phyloP scores from a whole-genome alignment of 1,140 invertebrate genomes.

The Drosophila lini region DNA sequence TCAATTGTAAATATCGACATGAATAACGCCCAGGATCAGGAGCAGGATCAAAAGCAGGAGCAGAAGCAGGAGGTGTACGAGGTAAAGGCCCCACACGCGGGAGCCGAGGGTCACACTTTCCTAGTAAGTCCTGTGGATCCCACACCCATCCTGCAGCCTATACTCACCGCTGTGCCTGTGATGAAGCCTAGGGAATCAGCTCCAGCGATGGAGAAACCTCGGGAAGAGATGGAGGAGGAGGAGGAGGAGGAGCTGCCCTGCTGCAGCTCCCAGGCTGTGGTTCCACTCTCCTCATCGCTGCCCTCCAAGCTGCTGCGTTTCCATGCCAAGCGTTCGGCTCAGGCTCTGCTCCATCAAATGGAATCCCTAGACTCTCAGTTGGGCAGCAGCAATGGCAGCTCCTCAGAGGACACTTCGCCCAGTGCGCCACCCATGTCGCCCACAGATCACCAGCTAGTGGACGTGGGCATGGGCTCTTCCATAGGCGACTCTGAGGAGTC shows the following conservation, averaged over 20 bases:
- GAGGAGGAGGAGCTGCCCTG: slow-evolving; percentile 46
- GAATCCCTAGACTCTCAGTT: slow-evolving; percentile 75
- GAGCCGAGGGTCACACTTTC: slow-evolving; percentile 72
- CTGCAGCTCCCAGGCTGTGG: slow-evolving; percentile 73
- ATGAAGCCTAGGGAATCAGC: slow-evolving; percentile 29
- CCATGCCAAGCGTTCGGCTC: slow-evolving; percentile 74
- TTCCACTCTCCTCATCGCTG: slow-evolving; percentile 74
- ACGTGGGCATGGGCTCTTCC: slow-evolving; percentile 80
- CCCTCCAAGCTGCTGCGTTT: slow-evolving; percentile 74
- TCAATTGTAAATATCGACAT: slow-evolving; percentile 10
- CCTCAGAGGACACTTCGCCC: slow-evolving; percentile 47
- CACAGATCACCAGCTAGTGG: slow-evolving; percentile 57
- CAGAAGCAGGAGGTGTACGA: slow-evolving; percentile 40
- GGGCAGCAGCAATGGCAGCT: slow-evolving; percentile 64
- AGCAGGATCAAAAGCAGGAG: neutral
- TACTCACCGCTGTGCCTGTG: slow-evolving; percentile 68
- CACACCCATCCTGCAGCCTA: slow-evolving; percentile 21
- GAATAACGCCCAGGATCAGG: slow-evolving; percentile 12
- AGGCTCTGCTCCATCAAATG: slow-evolving; percentile 69
- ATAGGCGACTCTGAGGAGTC: slow-evolving; percentile 78
- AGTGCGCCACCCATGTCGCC: slow-evolving; percentile 72
- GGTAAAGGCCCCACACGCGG: slow-evolving; percentile 57
- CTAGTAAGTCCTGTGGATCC: slow-evolving; percentile 61
- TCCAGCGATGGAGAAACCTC: neutral
- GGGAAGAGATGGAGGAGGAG: too few species aligned